phyloP scores from a whole-genome alignment of 1,140 invertebrate species.

The Cotesia glomerata region DNA sequence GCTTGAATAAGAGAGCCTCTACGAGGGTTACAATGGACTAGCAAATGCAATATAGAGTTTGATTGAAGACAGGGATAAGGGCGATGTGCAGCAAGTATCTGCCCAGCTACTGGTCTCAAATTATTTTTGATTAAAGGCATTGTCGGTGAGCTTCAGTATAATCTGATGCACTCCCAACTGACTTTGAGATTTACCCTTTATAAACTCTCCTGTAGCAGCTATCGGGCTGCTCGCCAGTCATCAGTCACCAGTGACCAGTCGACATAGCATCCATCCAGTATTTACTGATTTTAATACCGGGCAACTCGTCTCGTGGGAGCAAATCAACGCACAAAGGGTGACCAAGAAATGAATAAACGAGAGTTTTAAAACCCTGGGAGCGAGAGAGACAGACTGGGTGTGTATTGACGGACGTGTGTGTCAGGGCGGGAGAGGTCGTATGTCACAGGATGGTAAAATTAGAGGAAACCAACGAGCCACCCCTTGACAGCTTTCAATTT shows the following conservation, averaged over 20 bases:
- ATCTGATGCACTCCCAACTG: neutral
- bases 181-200: neutral
- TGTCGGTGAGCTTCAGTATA: conserved; percentile 40
- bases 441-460: conserved; percentile 33
- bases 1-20: neutral
- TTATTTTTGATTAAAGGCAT: conserved; percentile 60
- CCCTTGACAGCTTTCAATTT: conserved; percentile 38
- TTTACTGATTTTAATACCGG: too few species aligned
- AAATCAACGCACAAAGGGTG: neutral
- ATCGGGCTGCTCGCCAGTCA: neutral
- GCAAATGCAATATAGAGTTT: conserved; percentile 17
- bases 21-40: neutral
- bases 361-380: too few species aligned
- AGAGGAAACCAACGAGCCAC: conserved; percentile 28
- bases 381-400: neutral
- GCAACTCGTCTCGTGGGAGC: neutral
- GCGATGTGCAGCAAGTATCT: conserved; percentile 9
- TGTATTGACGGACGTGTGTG: conserved; percentile 15
- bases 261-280: too few species aligned
- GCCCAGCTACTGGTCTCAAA: conserved; percentile 36
- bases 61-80: neutral
- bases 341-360: too few species aligned
- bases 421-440: conserved; percentile 8
- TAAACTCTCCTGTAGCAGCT: neutral
- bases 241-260: too few species aligned